Percentiles rank a stretch among this genome's conserved stretches.
Conservation (phyloP, 2,888 invertebrate species). For the Drosophila differens region DNA sequence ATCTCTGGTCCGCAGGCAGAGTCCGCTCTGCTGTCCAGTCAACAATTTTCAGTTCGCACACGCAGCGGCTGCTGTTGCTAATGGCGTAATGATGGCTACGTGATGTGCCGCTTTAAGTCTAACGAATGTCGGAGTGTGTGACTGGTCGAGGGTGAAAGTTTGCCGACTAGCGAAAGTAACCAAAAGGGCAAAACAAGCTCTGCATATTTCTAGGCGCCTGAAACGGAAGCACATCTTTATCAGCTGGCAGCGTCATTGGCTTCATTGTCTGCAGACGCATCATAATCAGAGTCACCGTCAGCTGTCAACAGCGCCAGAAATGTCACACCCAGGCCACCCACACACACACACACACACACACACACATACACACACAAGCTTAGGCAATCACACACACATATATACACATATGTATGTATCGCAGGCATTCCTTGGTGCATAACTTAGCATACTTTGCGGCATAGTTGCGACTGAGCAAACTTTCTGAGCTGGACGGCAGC, state of each 20-base stretch:
- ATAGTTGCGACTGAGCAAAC: constrained; percentile 72
- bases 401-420: background rate
- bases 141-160: constrained; percentile 65
- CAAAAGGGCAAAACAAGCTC: constrained; percentile 53
- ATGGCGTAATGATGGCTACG: constrained; percentile 81
- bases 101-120: constrained; percentile 62
- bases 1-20: constrained; percentile 18
- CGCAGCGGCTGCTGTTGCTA: constrained; percentile 52
- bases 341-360: constrained; percentile 1
- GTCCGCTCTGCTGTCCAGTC: background rate
- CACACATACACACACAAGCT: constrained; percentile 4
- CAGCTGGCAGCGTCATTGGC: constrained; percentile 58
- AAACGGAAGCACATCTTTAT: constrained; percentile 77
- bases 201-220: constrained; percentile 63
- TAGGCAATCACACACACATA: constrained; percentile 6
- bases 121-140: constrained; percentile 44
- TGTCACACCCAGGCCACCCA: constrained; percentile 55
- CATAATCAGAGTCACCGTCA: constrained; percentile 58
- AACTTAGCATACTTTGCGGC: constrained; percentile 76
- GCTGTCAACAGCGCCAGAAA: constrained; percentile 51
- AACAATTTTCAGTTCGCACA: constrained; percentile 30
- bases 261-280: constrained; percentile 57
- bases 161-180: constrained; percentile 69
- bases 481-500: constrained; percentile 50
- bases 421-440: constrained; percentile 56